These are phyloP conservation scores for Aphaenogaster ashmeadi DNA, from an alignment of 1,140 invertebrate genomes.

Conservation along the genomic window DNA sequence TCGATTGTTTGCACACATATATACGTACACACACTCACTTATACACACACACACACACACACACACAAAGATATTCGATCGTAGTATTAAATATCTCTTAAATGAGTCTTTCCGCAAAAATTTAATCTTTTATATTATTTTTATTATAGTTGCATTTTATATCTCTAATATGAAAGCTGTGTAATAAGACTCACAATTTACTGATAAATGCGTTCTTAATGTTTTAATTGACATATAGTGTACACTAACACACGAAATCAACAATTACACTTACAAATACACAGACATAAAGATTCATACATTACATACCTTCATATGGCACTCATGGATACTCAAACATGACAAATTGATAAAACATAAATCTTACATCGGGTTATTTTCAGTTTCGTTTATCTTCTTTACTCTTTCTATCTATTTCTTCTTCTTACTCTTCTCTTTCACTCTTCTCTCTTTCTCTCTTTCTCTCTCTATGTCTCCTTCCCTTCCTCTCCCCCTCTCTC, in stretches of 20 bases:
- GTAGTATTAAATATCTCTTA: neutral
- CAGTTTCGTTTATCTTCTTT: conserved; percentile 65
- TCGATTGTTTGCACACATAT: neutral
- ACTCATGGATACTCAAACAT: conserved; percentile 35
- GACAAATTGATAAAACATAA: conserved; percentile 49
- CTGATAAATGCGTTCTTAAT: conserved; percentile 19
- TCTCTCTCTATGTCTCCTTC: conserved; percentile 21
- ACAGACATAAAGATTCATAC: conserved; percentile 55
- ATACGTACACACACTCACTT: neutral
- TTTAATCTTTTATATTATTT: neutral
- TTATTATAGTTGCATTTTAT: neutral
- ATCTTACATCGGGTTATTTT: conserved; percentile 69
- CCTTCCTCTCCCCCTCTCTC: conserved; percentile 16
- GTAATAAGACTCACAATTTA: neutral
- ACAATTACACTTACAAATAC: conserved; percentile 71
- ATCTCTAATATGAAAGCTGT: neutral
- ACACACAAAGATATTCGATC: conserved; percentile 11
- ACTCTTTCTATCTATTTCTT: conserved; percentile 63
- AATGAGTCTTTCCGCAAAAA: neutral
- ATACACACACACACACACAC: neutral
- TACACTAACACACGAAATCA: conserved; percentile 54
- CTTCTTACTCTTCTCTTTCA: conserved; percentile 52
- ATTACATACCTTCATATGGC: conserved; percentile 19
- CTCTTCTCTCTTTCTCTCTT: conserved; percentile 28
- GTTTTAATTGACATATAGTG: neutral